Percentiles rank a stretch among this genome's conserved stretches.
Evolutionary conservation across 2,797 vertebrate species (phyloP).

Genomic region (Pseudopleuronectes americanus): DNA sequence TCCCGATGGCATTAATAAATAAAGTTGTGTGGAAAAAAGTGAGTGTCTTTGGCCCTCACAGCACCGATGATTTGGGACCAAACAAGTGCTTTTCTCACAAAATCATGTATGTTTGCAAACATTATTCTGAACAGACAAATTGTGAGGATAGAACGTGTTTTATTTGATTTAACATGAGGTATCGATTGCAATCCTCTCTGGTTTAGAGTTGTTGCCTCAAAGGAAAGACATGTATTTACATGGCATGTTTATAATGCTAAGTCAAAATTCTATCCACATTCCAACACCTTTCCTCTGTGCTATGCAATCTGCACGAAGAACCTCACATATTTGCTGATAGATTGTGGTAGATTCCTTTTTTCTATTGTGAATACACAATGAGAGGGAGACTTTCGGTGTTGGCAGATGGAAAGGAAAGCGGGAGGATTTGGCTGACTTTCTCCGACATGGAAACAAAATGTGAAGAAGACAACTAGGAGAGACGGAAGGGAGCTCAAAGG

Average conservation of each 20-base stretch:
- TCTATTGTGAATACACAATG: conserved; percentile 20
- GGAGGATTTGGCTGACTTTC: conserved; percentile 47
- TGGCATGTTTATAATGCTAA: conserved; percentile 4
- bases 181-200: conserved; percentile 10
- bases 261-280: conserved; percentile 1
- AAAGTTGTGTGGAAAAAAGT: no score
- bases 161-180: not conserved
- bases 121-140: not conserved
- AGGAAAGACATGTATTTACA: conserved; percentile 18
- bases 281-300: conserved; percentile 16
- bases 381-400: conserved; percentile 12
- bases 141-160: not conserved
- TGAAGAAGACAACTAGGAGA: conserved; percentile 16
- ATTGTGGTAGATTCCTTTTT: not conserved
- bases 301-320: conserved; percentile 14
- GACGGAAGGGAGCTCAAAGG: conserved; percentile 15
- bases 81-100: no score
- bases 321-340: conserved; percentile 23
- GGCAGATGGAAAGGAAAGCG: conserved; percentile 34
- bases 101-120: not conserved
- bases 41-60: no score
- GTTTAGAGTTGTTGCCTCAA: conserved; percentile 7
- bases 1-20: no score
- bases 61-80: no score
- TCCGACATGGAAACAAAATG: conserved; percentile 44